Evolutionary conservation across 1,140 invertebrate species (phyloP).

Genomic region (Drosophila littoralis): DNA sequence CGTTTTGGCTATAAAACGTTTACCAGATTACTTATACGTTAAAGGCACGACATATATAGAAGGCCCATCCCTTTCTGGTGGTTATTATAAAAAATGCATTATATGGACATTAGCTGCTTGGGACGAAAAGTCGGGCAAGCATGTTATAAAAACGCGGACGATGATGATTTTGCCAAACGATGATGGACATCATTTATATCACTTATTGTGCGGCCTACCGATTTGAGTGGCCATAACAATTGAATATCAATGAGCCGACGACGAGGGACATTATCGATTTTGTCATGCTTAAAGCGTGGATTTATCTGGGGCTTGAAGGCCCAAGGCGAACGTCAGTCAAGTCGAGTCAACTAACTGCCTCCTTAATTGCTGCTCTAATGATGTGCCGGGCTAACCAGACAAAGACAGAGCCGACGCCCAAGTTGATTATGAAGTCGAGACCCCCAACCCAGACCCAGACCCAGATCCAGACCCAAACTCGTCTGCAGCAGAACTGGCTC

Average conservation of each 20-base stretch:
- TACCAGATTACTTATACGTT: background rate
- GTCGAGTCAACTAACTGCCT: conserved; percentile 53
- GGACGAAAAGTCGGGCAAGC: conserved; percentile 26
- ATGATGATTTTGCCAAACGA: conserved; percentile 35
- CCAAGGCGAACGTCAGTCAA: conserved; percentile 34
- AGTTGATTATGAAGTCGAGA: conserved; percentile 69
- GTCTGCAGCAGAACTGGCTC: conserved; percentile 64
- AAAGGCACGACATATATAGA: background rate
- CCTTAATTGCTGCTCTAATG: conserved; percentile 76
- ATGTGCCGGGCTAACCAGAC: conserved; percentile 50
- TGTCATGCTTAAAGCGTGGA: conserved; percentile 38
- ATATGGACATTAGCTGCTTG: conserved; percentile 57
- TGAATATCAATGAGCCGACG: conserved; percentile 46
- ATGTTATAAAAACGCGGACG: conserved; percentile 65
- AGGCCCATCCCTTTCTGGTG: background rate
- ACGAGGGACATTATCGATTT: conserved; percentile 39
- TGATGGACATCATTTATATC: conserved; percentile 48
- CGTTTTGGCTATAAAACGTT: background rate
- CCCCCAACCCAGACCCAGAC: background rate
- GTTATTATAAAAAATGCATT: conserved; percentile 66
- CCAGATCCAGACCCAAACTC: background rate
- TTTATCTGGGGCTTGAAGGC: conserved; percentile 20
- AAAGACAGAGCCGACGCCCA: conserved; percentile 17
- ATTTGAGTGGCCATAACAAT: conserved; percentile 54
- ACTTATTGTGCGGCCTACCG: conserved; percentile 33